Conservation (phyloP, 2,888 invertebrate genomes). For the Gnatocerus cornutus region DNA sequence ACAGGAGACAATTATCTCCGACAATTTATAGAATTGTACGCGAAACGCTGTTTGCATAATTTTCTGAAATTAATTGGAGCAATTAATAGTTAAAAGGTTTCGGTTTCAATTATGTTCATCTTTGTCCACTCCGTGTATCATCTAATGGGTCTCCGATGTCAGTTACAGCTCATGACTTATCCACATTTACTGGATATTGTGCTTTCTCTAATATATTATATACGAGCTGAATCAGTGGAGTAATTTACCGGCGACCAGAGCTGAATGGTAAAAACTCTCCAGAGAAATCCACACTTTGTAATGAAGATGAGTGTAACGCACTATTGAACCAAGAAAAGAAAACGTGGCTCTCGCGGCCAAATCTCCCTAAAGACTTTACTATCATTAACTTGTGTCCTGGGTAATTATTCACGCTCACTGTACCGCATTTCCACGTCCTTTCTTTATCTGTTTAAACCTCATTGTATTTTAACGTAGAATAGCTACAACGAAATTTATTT, state of each 20-base stretch:
- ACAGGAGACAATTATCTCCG: too few relatives aligned
- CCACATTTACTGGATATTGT: constrained; percentile 25
- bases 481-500: too few relatives aligned
- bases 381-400: constrained; percentile 2
- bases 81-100: too few relatives aligned
- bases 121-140: too few relatives aligned
- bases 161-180: constrained; percentile 10
- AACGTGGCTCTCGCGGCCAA: constrained; percentile 3
- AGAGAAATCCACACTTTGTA: constrained; percentile 39
- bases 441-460: too few relatives aligned
- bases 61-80: too few relatives aligned
- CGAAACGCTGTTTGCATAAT: too few relatives aligned
- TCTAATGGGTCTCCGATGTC: not conserved
- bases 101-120: too few relatives aligned
- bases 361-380: not conserved
- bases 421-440: too few relatives aligned
- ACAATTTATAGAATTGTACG: too few relatives aligned
- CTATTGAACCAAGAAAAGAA: constrained; percentile 17
- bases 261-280: constrained; percentile 35
- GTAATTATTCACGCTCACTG: too few relatives aligned
- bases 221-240: constrained; percentile 24
- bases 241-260: constrained; percentile 26
- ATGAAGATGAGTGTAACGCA: constrained; percentile 41
- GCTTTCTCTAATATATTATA: constrained; percentile 28
- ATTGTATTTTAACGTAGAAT: too few relatives aligned